phyloP scores from a whole-genome alignment of 2,888 invertebrate genomes.

The Pterostichus niger region DNA sequence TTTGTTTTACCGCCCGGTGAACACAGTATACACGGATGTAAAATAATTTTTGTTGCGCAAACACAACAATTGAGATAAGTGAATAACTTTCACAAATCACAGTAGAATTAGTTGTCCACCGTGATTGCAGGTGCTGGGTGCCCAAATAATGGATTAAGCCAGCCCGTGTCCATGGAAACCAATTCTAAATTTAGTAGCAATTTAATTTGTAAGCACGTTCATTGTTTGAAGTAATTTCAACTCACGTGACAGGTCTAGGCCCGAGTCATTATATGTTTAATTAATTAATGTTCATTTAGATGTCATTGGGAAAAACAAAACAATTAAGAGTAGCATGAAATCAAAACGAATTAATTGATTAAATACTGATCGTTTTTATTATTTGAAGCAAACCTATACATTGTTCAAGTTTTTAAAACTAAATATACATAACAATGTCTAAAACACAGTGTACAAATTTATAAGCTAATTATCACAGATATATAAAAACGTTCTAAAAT shows the following conservation, averaged over 20 bases:
- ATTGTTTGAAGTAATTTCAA: slow-evolving; percentile 16
- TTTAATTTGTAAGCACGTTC: slow-evolving; percentile 43
- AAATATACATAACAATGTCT: slow-evolving; percentile 59
- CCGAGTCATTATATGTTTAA: slow-evolving; percentile 27
- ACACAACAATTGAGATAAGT: slow-evolving; percentile 44
- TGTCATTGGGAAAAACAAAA: slow-evolving; percentile 35
- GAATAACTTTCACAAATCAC: slow-evolving; percentile 55
- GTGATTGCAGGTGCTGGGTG: slow-evolving; percentile 31
- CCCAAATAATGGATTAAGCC: slow-evolving; percentile 38
- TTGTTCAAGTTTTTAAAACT: slow-evolving; percentile 43
- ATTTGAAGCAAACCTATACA: slow-evolving; percentile 61
- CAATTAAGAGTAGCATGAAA: slow-evolving; percentile 13
- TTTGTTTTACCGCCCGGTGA: neutral
- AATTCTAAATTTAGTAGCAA: slow-evolving; percentile 45
- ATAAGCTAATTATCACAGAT: slow-evolving; percentile 66
- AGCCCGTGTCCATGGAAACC: slow-evolving; percentile 45
- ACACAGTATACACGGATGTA: slow-evolving; percentile 16
- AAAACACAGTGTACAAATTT: slow-evolving; percentile 62
- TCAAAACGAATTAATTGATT: slow-evolving; percentile 49
- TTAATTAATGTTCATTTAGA: slow-evolving; percentile 42
- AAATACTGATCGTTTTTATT: slow-evolving; percentile 56
- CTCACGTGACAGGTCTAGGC: slow-evolving; percentile 12
- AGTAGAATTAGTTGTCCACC: slow-evolving; percentile 10
- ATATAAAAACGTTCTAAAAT: slow-evolving; percentile 62
- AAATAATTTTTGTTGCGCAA: slow-evolving; percentile 34